phyloP scores from a whole-genome alignment of 2,888 invertebrate species.

The Pristionchus maxplancki region DNA sequence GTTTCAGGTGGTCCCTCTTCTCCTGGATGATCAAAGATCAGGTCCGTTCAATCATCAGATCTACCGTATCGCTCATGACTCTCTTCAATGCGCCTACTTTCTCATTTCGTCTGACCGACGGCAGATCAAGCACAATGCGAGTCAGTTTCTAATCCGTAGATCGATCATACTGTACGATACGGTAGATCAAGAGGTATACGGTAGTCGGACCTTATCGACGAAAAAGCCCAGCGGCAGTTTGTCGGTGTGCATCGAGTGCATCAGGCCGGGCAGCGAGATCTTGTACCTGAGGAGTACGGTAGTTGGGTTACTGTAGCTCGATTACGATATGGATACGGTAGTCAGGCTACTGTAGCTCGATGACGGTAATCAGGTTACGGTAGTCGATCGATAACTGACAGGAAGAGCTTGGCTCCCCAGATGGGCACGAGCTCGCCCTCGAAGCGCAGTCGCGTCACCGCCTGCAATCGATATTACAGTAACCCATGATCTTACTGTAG shows the following conservation, averaged over 20 bases:
- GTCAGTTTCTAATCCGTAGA: too few relatives aligned
- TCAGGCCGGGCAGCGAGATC: background rate
- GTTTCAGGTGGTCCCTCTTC: background rate
- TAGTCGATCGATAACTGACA: constrained; percentile 1
- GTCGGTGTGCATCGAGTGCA: background rate
- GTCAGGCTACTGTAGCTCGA: background rate
- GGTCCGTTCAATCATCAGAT: too few relatives aligned
- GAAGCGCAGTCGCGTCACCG: background rate
- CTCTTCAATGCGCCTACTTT: background rate
- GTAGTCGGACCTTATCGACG: background rate
- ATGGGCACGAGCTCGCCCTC: constrained; percentile 27
- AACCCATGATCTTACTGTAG: too few relatives aligned
- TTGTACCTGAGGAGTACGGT: too few relatives aligned
- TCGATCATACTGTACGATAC: too few relatives aligned
- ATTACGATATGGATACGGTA: background rate
- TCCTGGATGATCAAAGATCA: constrained; percentile 10
- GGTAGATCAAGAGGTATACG: too few relatives aligned
- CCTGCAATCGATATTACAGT: background rate
- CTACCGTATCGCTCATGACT: too few relatives aligned
- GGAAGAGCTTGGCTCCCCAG: constrained; percentile 45
- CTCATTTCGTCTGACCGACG: too few relatives aligned
- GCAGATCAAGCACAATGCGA: too few relatives aligned
- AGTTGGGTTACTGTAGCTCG: background rate
- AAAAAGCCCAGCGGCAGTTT: background rate
- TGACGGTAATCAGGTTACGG: too few relatives aligned